These are phyloP conservation scores for Acanthurus leucopareius DNA, from an alignment of 2,797 vertebrate species.

Conservation along the genomic window DNA sequence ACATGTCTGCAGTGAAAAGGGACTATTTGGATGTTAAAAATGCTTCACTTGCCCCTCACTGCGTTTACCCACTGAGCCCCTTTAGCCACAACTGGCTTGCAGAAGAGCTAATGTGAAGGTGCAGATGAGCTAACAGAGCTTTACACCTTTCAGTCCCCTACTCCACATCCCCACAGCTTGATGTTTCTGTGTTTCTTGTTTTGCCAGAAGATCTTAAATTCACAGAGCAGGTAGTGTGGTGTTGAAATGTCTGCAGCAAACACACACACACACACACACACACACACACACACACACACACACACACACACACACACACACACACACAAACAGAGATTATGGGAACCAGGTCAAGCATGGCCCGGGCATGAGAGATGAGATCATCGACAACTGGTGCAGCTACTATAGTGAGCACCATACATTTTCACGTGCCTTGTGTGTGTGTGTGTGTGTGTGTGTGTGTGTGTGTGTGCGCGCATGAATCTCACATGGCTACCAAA, in stretches of 20 bases:
- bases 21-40: background rate
- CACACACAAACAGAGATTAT: constrained; percentile 31
- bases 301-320: constrained; percentile 11
- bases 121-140: constrained; percentile 11
- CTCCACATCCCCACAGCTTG: background rate
- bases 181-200: constrained; percentile 8
- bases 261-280: background rate
- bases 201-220: constrained; percentile 43
- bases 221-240: constrained; percentile 28
- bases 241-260: constrained; percentile 10
- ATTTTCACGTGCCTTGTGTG: constrained; percentile 1
- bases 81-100: background rate
- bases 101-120: background rate
- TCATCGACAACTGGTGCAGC: constrained; percentile 66
- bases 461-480: constrained; percentile 14
- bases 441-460: constrained; percentile 11
- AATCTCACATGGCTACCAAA: constrained; percentile 44
- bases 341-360: constrained; percentile 66
- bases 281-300: background rate
- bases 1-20: background rate
- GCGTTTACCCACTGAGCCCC: background rate
- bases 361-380: constrained; percentile 57
- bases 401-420: constrained; percentile 38
- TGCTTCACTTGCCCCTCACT: background rate
- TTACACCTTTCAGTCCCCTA: background rate